These are phyloP conservation scores for Scelioninae gen. 1 DNA, from an alignment of 2,888 invertebrate genomes.

Conservation along the genomic window DNA sequence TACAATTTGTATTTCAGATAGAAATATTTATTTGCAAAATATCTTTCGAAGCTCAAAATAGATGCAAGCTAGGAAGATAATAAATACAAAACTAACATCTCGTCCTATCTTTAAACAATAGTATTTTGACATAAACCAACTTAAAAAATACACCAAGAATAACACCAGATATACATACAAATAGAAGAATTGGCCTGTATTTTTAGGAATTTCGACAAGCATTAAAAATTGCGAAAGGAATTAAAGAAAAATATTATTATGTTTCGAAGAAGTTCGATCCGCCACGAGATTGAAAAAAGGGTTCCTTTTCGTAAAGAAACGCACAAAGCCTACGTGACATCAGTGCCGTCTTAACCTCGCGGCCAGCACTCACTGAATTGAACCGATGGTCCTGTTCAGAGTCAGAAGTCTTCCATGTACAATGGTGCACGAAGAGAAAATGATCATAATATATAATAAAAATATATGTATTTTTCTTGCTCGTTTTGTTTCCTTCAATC, in stretches of 20 bases:
- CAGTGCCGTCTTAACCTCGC: conserved; percentile 41
- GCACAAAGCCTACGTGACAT: conserved; percentile 69
- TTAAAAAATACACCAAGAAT: conserved; percentile 53
- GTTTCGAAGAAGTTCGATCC: conserved; percentile 65
- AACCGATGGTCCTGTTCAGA: conserved; percentile 59
- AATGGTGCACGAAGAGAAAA: conserved; percentile 62
- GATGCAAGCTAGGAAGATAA: conserved; percentile 16
- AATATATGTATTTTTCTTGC: conserved; percentile 53
- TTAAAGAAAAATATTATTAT: conserved; percentile 57
- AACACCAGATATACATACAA: conserved; percentile 47
- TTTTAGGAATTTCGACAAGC: conserved; percentile 43
- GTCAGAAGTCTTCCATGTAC: conserved; percentile 72
- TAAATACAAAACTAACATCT: conserved; percentile 2
- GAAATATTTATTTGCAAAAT: conserved; percentile 18
- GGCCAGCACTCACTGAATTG: conserved; percentile 39
- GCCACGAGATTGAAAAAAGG: conserved; percentile 69
- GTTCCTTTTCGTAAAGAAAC: conserved; percentile 63
- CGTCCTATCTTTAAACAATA: neutral
- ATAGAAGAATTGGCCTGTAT: conserved; percentile 37
- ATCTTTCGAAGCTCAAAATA: conserved; percentile 22
- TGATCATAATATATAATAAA: conserved; percentile 63
- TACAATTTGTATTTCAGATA: conserved; percentile 27
- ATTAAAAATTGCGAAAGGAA: conserved; percentile 42
- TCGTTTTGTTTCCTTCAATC: conserved; percentile 50
- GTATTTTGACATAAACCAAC: conserved; percentile 14